Evolutionary conservation across 2,113 vertebrate genomes (phyloP).

Genomic region (Phyllostomus discolor): DNA sequence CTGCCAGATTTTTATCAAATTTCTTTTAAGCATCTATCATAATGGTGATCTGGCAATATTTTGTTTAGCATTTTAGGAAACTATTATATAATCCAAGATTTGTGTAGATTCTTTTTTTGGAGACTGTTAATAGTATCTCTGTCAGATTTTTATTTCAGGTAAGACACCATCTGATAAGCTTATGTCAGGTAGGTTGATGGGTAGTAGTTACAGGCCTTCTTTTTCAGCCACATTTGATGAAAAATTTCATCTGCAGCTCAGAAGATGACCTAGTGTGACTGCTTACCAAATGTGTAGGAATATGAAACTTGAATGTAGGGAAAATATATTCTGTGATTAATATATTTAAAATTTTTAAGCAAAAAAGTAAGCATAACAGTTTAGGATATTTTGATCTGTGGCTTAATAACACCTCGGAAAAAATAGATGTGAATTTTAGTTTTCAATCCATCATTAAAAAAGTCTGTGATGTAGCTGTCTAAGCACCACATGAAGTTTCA

Average conservation of each 20-base stretch:
- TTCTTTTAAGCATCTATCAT: neutral
- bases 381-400: neutral
- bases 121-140: neutral
- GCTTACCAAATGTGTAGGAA: neutral
- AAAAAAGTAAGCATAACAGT: neutral
- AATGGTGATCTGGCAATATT: neutral
- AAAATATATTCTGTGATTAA: neutral
- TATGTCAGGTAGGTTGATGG: neutral
- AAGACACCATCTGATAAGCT: neutral
- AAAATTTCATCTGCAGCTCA: neutral
- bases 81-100: neutral
- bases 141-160: neutral
- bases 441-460: slow-evolving; percentile 2
- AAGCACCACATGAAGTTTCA: neutral
- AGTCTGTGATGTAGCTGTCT: neutral
- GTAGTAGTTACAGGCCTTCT: neutral
- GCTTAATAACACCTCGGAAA: neutral
- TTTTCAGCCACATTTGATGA: neutral
- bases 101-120: neutral
- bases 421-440: neutral
- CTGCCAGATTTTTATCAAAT: neutral
- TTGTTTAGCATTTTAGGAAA: neutral
- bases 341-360: neutral
- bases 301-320: neutral
- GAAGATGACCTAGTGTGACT: neutral